Evolutionary conservation across 2,888 invertebrate genomes (phyloP).

Genomic region (Lutraria lutraria): DNA sequence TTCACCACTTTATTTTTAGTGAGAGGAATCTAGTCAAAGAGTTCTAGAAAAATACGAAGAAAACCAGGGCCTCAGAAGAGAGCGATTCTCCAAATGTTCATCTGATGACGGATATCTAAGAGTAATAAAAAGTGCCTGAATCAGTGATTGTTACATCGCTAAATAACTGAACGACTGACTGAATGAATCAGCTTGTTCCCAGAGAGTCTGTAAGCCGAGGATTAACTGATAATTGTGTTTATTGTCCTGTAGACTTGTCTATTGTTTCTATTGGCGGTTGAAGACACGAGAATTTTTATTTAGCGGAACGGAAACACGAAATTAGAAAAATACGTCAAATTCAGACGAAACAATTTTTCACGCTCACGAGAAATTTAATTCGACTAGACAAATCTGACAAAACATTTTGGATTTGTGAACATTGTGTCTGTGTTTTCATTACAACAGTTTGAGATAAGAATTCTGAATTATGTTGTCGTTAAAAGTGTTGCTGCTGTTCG

Average conservation of each 20-base stretch:
- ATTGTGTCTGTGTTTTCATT: not conserved
- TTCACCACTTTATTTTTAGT: constrained; percentile 4
- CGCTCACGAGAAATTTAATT: not conserved
- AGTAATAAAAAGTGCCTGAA: not conserved
- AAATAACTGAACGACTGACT: not conserved
- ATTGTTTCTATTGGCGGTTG: not conserved
- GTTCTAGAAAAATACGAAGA: not conserved
- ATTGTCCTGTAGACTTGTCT: not conserved
- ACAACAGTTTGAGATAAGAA: not conserved
- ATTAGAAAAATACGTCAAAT: not conserved
- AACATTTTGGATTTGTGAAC: not conserved
- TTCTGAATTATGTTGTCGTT: not conserved
- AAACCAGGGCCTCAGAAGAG: not conserved
- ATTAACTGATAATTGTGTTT: not conserved
- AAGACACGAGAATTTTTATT: not conserved
- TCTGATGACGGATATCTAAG: not conserved
- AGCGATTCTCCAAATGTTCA: not conserved
- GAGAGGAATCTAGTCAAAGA: not conserved
- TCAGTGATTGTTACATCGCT: not conserved
- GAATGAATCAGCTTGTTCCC: not conserved
- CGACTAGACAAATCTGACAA: too few species aligned
- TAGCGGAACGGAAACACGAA: not conserved
- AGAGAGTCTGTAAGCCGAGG: not conserved
- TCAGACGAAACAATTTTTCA: not conserved
- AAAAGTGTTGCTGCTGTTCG: not conserved